Base-by-base conservation (phyloP, 2,888 invertebrate genomes). In the Alsophila aescularia region DNA sequence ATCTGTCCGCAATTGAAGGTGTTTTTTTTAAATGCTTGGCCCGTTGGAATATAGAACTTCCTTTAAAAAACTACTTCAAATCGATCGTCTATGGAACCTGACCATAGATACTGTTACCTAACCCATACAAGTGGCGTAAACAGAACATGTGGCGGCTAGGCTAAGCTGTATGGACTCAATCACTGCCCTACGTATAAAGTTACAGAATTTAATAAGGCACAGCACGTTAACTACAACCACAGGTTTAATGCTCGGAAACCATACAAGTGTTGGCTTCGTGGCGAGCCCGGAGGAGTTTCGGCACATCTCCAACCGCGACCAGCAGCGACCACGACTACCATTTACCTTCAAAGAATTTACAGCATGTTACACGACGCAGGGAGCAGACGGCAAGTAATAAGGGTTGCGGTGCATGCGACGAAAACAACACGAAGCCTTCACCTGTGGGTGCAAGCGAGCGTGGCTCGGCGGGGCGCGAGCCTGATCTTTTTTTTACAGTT, bases 141-240 rank as follows among this genome's bases (percentile, higher is more conserved):
- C 36, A 14, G 44, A n/a, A 15, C 36, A 41, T 29, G 55, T 45
- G 50, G 50, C 41, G 36, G 55, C 40, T 34, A 44, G 44, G 55
- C 32, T 45, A 55, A 55, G 44, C 55, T 55, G 50, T 50, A 50
- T 45, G 55, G 55, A 50, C 55, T 51, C 50, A 42, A 56, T 45
- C 50, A 51, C 45, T 35, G 55, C 21, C 53, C 14, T 15, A 40
- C n/a, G 49, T 50, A 15, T 56, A 31, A 24, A 35, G 50, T 55
- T 50, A 55, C 54, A 27, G 9, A 14, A 43, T 37, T 21, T 15
- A 13, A 31, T 21, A 37, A 21, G 41, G 27, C 15, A 36, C 14
- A 24, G 21, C 15, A 35, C 44, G 35, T 10, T 27, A 24, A 24
- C 10, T n/a, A n/a, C n/a, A n/a, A 7, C 9, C 7, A 24, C 18